Evolutionary conservation across 2,113 vertebrate species (phyloP).

Genomic region (Turnix velox): DNA sequence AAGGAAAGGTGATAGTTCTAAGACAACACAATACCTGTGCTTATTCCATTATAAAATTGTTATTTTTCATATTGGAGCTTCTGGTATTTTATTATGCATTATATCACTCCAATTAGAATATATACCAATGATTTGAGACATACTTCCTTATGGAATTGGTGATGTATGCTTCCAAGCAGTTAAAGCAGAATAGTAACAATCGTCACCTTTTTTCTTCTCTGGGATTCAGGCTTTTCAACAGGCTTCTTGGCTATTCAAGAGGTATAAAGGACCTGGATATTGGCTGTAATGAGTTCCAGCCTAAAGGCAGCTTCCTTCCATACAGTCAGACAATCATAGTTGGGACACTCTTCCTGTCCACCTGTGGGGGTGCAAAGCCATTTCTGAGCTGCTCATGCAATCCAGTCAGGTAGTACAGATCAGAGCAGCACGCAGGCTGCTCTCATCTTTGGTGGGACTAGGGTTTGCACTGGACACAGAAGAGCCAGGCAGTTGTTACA

Average conservation of each 20-base stretch:
- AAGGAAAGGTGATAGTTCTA: background rate
- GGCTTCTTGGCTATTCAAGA: background rate
- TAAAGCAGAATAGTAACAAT: background rate
- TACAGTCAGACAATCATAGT: background rate
- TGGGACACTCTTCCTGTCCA: background rate
- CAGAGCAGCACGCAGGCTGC: background rate
- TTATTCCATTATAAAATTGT: background rate
- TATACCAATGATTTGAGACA: background rate
- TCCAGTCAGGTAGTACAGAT: background rate
- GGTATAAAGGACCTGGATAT: background rate
- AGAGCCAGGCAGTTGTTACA: background rate
- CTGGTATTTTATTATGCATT: background rate
- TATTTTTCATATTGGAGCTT: background rate
- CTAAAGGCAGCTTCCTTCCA: background rate
- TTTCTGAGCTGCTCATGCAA: background rate
- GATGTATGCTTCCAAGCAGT: background rate
- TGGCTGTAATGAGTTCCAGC: background rate
- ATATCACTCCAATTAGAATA: background rate
- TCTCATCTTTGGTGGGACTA: background rate
- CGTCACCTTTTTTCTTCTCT: background rate
- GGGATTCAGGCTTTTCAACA: background rate
- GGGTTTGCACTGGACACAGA: background rate
- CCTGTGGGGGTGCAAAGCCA: background rate
- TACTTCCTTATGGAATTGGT: background rate
- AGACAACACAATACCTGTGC: background rate